Evolutionary conservation across 2,797 vertebrate species (phyloP).

Genomic region (Pipistrellus kuhlii): DNA sequence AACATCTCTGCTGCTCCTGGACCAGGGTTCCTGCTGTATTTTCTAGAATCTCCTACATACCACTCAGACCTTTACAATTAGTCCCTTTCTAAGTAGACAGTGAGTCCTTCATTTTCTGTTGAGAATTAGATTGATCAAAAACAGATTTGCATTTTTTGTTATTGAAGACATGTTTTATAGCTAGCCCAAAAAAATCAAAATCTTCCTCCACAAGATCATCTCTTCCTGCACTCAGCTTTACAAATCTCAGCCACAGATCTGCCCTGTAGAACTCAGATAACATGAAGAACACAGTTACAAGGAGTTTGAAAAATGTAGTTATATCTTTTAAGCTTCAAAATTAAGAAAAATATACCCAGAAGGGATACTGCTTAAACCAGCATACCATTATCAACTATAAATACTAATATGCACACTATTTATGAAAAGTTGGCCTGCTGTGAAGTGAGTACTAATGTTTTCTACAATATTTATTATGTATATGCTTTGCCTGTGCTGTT

Average conservation of each 20-base stretch:
- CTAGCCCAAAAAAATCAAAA: background rate
- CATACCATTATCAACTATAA: background rate
- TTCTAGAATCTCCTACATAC: background rate
- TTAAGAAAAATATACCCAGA: background rate
- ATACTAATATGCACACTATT: background rate
- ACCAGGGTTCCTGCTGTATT: background rate
- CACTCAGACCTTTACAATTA: background rate
- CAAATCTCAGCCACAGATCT: background rate
- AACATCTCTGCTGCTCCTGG: background rate
- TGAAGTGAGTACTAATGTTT: background rate
- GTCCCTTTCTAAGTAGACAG: background rate
- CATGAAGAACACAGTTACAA: background rate
- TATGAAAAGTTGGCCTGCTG: background rate
- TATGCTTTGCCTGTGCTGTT: background rate
- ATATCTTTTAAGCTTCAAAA: background rate
- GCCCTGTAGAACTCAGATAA: background rate
- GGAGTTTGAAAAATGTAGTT: background rate
- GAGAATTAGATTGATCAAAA: background rate
- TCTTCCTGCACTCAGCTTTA: background rate
- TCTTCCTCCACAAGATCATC: background rate
- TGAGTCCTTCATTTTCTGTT: background rate
- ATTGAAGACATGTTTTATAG: background rate
- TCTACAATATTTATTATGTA: background rate
- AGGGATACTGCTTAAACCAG: background rate
- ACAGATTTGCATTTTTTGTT: background rate